Evolutionary conservation across 1,140 invertebrate genomes (phyloP), one percentile per base, ranked within the genome.

Genomic region (Tetramorium alpestre): DNA sequence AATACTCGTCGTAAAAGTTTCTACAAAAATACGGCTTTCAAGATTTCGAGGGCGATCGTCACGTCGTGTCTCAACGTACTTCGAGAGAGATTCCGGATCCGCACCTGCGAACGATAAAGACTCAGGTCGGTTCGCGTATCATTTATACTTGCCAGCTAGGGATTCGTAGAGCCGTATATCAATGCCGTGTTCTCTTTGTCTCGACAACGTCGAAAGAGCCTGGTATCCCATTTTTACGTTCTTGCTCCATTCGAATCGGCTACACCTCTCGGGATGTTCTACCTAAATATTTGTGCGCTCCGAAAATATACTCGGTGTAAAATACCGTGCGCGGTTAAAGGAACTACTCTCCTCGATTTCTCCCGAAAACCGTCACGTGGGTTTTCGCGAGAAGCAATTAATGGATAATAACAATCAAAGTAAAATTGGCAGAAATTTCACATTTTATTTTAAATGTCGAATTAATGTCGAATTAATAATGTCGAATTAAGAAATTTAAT

Each of bases 271-370:
- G 28, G 49, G 10, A 62, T 62, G n/a, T 80, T 51, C 28, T 22
- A 67, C 54, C 70, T 72, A 77, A 89, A 88, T 80, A 82, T 88
- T 89, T 88, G 64, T 75, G 18, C 70, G 64, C 69, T 88, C 87
- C 49, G 11, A 51, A 67, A 77, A 89, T 89, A 10, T 33, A 33
- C 33, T 33, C 33, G 33, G 33, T 33, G 33, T 33, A 33, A 33
- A 33, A 33, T 33, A 25, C 25, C 87, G 82, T 38, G 16, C 22
- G 28, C 18, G 56, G 70, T 62, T 22, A 44, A 67, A 18, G 2
- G 13, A 80, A 33, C 13, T n/a, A 25, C 5, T 22, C 5, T 41
- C 8, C 8, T 2, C n/a, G 5, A 67, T 28, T 47, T 25, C 69
- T 51, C n/a, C 41, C 22, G 3, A n/a, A 69, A 69, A 69, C 10